Conservation (phyloP, 2,113 vertebrate genomes). For the Nycticorax nycticorax region DNA sequence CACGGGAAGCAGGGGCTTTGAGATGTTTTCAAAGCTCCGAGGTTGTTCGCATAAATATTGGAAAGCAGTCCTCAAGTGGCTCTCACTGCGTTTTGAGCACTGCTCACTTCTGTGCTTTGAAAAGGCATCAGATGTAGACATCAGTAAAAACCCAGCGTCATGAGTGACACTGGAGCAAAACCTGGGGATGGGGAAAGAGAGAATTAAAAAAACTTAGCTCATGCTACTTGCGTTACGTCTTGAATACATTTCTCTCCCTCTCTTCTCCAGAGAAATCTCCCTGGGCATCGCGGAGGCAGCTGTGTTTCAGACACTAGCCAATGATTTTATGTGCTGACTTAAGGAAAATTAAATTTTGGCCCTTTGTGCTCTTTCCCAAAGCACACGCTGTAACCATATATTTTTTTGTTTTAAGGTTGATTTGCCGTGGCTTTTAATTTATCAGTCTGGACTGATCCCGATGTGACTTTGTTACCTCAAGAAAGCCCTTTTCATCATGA, state of each 20-base stretch:
- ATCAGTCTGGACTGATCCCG: background rate
- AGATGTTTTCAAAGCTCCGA: background rate
- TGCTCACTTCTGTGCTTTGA: conserved; percentile 7
- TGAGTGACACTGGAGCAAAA: background rate
- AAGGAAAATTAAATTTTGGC: background rate
- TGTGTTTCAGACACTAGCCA: background rate
- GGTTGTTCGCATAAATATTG: background rate
- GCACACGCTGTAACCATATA: background rate
- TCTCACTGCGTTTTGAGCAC: background rate
- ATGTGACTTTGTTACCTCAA: background rate
- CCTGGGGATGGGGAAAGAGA: background rate
- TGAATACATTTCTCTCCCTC: background rate
- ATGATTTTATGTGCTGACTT: background rate
- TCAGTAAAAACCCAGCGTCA: background rate
- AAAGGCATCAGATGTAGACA: background rate
- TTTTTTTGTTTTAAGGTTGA: background rate
- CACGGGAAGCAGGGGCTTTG: background rate
- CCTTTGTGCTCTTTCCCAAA: background rate
- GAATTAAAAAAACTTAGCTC: background rate
- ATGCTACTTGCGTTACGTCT: background rate
- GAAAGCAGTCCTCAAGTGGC: background rate
- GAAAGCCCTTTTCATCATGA: background rate
- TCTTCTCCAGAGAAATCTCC: background rate
- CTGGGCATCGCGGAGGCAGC: background rate
- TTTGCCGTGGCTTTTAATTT: background rate